These are phyloP conservation scores for Petrolisthes manimaculis DNA, from an alignment of 2,888 invertebrate species.

Conservation along the genomic window DNA sequence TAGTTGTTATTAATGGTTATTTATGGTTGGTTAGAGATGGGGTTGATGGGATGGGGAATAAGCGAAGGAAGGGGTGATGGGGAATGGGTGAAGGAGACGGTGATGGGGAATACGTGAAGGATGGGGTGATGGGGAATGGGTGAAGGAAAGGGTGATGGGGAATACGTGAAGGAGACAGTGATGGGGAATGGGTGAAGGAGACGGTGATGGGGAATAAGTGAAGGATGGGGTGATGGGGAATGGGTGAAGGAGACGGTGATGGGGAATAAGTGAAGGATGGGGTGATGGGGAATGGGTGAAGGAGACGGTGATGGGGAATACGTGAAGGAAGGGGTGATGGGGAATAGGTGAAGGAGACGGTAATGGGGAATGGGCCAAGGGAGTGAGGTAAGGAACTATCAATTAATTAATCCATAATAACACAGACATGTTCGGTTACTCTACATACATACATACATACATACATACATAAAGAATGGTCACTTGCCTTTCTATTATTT, in stretches of 20 bases:
- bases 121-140: background rate
- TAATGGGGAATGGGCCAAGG: background rate
- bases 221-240: background rate
- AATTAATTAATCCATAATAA: too few species aligned
- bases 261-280: background rate
- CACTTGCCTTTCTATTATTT: too few species aligned
- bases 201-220: background rate
- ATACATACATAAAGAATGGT: too few species aligned
- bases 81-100: background rate
- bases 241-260: too few species aligned
- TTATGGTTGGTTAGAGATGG: conserved; percentile 30
- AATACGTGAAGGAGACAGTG: background rate
- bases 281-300: background rate
- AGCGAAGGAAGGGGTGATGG: background rate
- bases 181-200: background rate
- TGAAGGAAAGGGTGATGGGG: background rate
- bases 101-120: background rate
- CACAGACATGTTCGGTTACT: too few species aligned
- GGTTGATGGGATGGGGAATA: background rate
- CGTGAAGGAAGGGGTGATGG: background rate
- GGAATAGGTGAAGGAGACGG: too few species aligned
- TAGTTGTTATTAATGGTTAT: conserved; percentile 53
- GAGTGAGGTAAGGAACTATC: too few species aligned
- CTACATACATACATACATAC: too few species aligned
- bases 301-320: background rate